Percentiles rank a stretch among this genome's conserved stretches.
Conservation (phyloP, 2,888 invertebrate species). For the Plusia festucae region DNA sequence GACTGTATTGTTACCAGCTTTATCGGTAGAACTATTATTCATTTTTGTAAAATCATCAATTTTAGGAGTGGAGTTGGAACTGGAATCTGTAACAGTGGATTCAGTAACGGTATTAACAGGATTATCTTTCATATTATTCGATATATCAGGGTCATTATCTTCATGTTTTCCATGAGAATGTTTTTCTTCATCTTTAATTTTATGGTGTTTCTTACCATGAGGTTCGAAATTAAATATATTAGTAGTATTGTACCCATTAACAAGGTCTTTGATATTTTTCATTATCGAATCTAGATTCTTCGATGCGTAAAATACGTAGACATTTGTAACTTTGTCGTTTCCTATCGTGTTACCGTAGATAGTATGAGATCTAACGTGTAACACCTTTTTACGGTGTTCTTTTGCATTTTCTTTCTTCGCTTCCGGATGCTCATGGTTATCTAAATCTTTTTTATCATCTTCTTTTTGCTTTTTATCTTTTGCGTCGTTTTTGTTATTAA, state of each 20-base stretch:
- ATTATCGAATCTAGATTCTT: slow-evolving; percentile 51
- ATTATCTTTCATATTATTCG: too few species aligned
- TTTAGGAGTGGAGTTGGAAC: background rate
- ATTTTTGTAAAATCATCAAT: background rate
- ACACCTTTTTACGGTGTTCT: slow-evolving; percentile 16
- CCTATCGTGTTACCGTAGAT: slow-evolving; percentile 70
- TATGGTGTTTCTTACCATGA: background rate
- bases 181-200: background rate
- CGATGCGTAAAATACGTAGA: slow-evolving; percentile 72
- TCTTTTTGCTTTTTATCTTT: slow-evolving; percentile 6
- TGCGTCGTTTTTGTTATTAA: background rate
- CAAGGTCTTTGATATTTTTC: slow-evolving; percentile 50
- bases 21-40: slow-evolving; percentile 14
- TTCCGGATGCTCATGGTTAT: background rate
- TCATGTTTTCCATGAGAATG: background rate
- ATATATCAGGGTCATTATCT: background rate
- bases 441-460: slow-evolving; percentile 29
- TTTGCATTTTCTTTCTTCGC: slow-evolving; percentile 34
- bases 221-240: slow-evolving; percentile 51
- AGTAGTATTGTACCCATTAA: slow-evolving; percentile 42
- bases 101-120: background rate
- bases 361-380: slow-evolving; percentile 59
- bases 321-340: slow-evolving; percentile 73
- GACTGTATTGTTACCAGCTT: background rate
- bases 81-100: background rate